These are phyloP conservation scores for Limnephilus auricula DNA, from an alignment of 2,888 invertebrate species.

Conservation along the genomic window DNA sequence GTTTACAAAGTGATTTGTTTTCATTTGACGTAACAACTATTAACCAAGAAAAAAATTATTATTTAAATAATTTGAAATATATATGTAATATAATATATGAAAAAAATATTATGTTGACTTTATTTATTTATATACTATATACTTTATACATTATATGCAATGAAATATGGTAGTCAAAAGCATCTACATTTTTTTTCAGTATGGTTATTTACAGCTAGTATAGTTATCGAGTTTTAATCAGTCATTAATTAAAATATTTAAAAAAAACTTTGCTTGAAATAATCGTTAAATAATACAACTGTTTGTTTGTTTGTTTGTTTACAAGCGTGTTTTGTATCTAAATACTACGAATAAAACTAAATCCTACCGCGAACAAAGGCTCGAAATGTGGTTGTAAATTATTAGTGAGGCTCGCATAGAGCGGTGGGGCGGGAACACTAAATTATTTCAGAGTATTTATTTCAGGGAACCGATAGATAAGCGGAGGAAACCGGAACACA, in stretches of 20 bases:
- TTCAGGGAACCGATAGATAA: conserved; percentile 37
- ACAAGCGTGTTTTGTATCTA: neutral
- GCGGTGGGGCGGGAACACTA: neutral
- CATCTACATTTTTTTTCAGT: no score
- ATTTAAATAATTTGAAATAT: no score
- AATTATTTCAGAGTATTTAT: conserved; percentile 26
- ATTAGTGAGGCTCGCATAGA: neutral
- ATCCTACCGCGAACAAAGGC: neutral
- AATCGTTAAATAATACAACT: neutral
- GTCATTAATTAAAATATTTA: neutral
- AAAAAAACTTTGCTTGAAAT: neutral
- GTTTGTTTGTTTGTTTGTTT: neutral
- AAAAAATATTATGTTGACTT: no score
- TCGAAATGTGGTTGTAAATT: neutral
- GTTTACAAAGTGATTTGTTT: no score
- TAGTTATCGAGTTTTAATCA: neutral
- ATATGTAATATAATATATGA: no score
- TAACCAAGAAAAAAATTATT: no score
- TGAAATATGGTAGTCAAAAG: no score
- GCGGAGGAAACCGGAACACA: conserved; percentile 6
- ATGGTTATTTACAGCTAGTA: neutral
- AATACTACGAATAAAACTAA: neutral
- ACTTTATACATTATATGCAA: no score
- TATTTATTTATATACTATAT: no score
- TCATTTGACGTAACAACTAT: no score